Percentiles rank a stretch among this genome's conserved stretches.
Evolutionary conservation across 2,888 invertebrate genomes (phyloP).

Genomic region (Yponomeuta evonymella): DNA sequence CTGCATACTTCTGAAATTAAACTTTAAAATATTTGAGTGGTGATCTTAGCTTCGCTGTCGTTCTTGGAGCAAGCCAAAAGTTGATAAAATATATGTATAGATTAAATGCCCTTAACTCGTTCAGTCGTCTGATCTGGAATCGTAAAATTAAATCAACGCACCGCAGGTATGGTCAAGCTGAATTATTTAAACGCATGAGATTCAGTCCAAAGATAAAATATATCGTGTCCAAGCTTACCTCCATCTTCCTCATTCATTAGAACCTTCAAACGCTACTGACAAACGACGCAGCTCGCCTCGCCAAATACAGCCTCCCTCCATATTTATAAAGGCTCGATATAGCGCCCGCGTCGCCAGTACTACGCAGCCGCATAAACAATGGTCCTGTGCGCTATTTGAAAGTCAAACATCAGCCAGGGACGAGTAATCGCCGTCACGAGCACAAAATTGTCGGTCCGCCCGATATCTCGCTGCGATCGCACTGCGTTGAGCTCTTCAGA

Average conservation of each 20-base stretch:
- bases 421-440: constrained; percentile 61
- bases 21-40: too few relatives aligned
- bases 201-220: constrained; percentile 11
- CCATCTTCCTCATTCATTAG: constrained; percentile 35
- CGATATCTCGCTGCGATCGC: constrained; percentile 43
- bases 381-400: constrained; percentile 49
- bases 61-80: background rate
- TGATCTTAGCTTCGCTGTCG: too few relatives aligned
- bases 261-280: constrained; percentile 37
- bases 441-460: constrained; percentile 46
- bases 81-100: background rate
- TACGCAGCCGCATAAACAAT: constrained; percentile 51
- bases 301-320: constrained; percentile 54
- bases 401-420: constrained; percentile 47
- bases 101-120: background rate
- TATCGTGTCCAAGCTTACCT: constrained; percentile 10
- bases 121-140: background rate
- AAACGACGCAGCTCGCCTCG: constrained; percentile 41
- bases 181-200: constrained; percentile 4
- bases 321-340: constrained; percentile 54
- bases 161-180: background rate
- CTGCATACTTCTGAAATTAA: too few relatives aligned
- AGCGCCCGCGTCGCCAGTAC: constrained; percentile 38
- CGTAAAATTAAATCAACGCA: constrained; percentile 18
- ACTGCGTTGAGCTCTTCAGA: constrained; percentile 38